Evolutionary conservation across 2,797 vertebrate genomes (phyloP).

Genomic region (Trematomus bernacchii): DNA sequence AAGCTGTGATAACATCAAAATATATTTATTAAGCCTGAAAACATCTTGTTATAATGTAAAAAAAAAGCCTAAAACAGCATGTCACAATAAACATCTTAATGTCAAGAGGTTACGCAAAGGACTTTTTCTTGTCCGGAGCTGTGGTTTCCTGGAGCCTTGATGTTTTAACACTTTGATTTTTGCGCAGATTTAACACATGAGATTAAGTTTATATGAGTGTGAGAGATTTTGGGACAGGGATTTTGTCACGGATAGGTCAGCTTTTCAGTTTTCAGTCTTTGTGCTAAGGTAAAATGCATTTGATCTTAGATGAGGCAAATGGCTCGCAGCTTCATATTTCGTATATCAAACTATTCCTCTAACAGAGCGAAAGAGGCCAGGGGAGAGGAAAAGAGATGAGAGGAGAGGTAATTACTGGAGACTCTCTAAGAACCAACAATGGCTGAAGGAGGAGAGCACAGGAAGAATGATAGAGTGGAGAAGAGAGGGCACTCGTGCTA

Average conservation of each 20-base stretch:
- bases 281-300: not conserved
- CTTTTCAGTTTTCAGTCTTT: not conserved
- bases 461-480: constrained; percentile 29
- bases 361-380: not conserved
- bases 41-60: too few species aligned
- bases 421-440: constrained; percentile 36
- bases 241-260: not conserved
- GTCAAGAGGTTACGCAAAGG: not conserved
- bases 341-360: constrained; percentile 5
- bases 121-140: not conserved
- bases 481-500: constrained; percentile 54
- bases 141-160: not conserved
- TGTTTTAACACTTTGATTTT: not conserved
- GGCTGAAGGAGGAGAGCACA: constrained; percentile 27
- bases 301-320: not conserved
- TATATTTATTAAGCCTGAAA: too few species aligned
- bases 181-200: constrained; percentile 5
- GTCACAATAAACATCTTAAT: too few species aligned
- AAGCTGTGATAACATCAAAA: too few species aligned
- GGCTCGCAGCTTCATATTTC: not conserved
- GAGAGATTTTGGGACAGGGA: not conserved
- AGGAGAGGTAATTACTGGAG: constrained; percentile 29
- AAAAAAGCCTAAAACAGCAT: too few species aligned
- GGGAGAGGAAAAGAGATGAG: not conserved
- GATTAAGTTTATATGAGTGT: not conserved